A percentile compares a stretch with the other conserved stretches of the same genome.
These are phyloP conservation scores for Drosophila pseudotakahashii DNA, from an alignment of 2,888 invertebrate genomes.

Conservation along the genomic window DNA sequence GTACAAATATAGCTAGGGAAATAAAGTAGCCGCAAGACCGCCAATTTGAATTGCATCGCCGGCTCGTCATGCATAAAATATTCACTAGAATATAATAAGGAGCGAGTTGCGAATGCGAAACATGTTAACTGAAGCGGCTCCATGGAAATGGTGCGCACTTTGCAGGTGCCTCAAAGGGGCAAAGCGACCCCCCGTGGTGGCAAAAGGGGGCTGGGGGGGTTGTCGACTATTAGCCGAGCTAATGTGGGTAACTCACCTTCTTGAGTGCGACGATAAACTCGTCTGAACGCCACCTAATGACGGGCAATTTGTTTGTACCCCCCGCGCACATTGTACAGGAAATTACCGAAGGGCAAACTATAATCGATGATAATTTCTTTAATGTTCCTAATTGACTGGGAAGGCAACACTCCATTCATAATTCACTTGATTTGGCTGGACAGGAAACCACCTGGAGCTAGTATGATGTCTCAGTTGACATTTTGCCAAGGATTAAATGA, in stretches of 20 bases:
- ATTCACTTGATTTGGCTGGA: neutral
- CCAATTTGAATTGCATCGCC: conserved; percentile 39
- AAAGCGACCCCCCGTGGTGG: neutral
- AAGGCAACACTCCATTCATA: neutral
- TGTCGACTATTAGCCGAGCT: conserved; percentile 31
- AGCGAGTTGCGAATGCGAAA: conserved; percentile 25
- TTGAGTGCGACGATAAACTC: conserved; percentile 11
- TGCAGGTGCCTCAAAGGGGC: neutral
- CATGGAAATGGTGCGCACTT: conserved; percentile 26
- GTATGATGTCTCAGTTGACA: neutral
- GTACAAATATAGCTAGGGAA: conserved; percentile 6
- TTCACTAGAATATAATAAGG: conserved; percentile 45
- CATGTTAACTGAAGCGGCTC: conserved; percentile 23
- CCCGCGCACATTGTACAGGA: conserved; percentile 5
- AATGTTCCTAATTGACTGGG: conserved; percentile 29
- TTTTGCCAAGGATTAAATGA: neutral
- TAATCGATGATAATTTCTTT: conserved; percentile 45
- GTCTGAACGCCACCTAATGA: conserved; percentile 29
- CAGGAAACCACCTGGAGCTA: too few relatives aligned
- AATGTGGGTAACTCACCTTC: conserved; percentile 25
- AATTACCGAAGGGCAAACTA: conserved; percentile 34
- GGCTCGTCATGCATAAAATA: conserved; percentile 53
- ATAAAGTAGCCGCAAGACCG: conserved; percentile 32
- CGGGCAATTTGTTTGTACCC: conserved; percentile 41
- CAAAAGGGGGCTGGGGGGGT: neutral